A percentile compares a stretch with the other conserved stretches of the same genome.
These are phyloP conservation scores for rabbit (Oryctolagus cuniculus) DNA, from an alignment of 2,113 vertebrate genomes.

Conservation along the genomic window DNA sequence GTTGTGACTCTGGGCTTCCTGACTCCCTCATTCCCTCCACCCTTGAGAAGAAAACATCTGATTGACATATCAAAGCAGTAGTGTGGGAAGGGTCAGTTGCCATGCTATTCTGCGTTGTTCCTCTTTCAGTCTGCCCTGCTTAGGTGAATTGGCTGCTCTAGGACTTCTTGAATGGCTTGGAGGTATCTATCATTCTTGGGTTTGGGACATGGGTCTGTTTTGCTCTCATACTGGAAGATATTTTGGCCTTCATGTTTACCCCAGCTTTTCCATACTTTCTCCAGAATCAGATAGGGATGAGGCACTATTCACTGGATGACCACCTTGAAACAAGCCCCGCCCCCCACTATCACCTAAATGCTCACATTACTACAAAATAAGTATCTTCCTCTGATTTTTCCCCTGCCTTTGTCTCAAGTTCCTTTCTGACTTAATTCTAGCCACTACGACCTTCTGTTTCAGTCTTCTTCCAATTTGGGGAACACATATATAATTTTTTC, in stretches of 20 bases:
- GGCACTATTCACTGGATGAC: neutral
- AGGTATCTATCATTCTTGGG: neutral
- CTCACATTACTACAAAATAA: neutral
- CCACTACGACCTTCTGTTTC: neutral
- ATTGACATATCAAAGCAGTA: neutral
- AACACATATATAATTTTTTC: neutral
- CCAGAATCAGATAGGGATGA: neutral
- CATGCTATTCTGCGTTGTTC: neutral
- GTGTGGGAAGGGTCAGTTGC: neutral
- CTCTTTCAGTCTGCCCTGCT: neutral
- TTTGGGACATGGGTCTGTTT: rapidly evolving
- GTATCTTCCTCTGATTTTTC: neutral
- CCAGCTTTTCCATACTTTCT: neutral
- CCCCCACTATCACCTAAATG: neutral
- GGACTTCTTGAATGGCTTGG: neutral
- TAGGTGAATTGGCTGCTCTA: no score
- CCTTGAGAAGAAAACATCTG: neutral
- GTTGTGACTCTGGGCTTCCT: neutral
- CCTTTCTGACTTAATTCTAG: neutral
- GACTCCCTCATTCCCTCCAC: neutral
- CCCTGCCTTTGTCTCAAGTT: neutral
- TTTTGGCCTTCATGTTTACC: neutral
- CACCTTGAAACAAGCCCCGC: neutral
- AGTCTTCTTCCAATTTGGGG: neutral
- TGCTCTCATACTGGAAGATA: neutral